These are phyloP conservation scores for Apostichopus parvimensis DNA, from an alignment of 35 echinoderm and acorn worm genomes.

Conservation along the genomic window DNA sequence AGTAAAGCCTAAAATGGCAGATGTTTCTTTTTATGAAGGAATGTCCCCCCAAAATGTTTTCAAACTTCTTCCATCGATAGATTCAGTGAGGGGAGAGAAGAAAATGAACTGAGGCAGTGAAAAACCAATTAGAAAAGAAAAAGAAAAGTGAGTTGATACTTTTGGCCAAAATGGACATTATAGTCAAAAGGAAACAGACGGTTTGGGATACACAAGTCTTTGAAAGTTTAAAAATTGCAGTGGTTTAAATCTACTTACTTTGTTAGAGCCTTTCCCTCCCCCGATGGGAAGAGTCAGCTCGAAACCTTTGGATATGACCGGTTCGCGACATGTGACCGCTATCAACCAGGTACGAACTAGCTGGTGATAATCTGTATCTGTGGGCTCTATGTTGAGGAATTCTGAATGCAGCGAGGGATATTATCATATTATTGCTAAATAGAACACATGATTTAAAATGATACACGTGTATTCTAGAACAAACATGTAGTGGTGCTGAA, in stretches of 20 bases:
- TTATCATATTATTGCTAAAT: no score
- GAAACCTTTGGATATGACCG: slow-evolving; percentile 91
- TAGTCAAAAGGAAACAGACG: no score
- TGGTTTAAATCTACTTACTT: slow-evolving; percentile 50
- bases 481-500: no score
- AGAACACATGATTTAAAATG: no score
- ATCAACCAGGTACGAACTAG: slow-evolving; percentile 92
- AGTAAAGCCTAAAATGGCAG: no score
- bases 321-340: slow-evolving; percentile 82
- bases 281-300: slow-evolving; percentile 90
- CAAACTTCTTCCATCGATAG: no score
- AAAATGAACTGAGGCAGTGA: neutral
- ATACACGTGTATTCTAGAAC: no score
- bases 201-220: neutral
- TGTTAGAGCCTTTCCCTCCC: slow-evolving; percentile 94
- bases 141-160: no score
- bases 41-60: no score
- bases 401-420: neutral
- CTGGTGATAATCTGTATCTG: slow-evolving; percentile 92
- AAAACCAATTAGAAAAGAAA: neutral
- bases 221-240: neutral
- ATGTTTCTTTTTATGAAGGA: no score
- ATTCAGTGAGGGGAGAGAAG: neutral
- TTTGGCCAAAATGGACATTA: no score
- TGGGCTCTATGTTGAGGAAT: neutral